Evolutionary conservation across 2,888 invertebrate species (phyloP), one percentile per base, ranked within the genome.

Genomic region (Kuschelorhynchus macadamiae): DNA sequence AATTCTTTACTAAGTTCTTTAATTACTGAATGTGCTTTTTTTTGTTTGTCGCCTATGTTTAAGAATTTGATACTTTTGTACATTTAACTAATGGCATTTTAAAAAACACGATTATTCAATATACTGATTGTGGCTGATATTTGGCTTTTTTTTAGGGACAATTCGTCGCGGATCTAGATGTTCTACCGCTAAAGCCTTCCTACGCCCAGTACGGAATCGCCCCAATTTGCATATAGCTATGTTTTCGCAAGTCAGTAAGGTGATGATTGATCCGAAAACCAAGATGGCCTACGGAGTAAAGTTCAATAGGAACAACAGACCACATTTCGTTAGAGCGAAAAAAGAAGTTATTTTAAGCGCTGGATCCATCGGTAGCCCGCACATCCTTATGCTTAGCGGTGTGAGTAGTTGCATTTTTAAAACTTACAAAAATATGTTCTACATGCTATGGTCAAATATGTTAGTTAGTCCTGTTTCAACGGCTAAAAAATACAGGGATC

Each of bases 301-400:
- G 76, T 92, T 92, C 70, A 79, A 90, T 5, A 87, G 91, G 42
- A 86, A 91, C 57, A 91, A 91, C 0, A 86, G 86, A 57, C 88
- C 86, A 57, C 87, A 90, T 55, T 85, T 87, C 46, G 91, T 92
- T 0, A 86, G 89, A 69, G 94, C 94, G 0, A 88, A 91, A 67
- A 88, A 92, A 56, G 95, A 95, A 82, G 89, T 97, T 0, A 88
- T 97, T 5, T 85, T 95, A 75, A 92, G 94, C 1, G 93, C 96
- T 0, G 97, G 97, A 0, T 90, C 97, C 0, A 89, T 98, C 33
- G 92, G 93, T 56, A 91, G 93, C 1, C 96, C 97, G 0, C 96
- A 97, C 76, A 79, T 98, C 16, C 86, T 98, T 72, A 95, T 97
- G 95, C 81, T 97, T 7, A 95, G 95, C 57, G 97, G 97, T 0